phyloP scores from a whole-genome alignment of 2,888 invertebrate species.

The Margaritifera margaritifera region DNA sequence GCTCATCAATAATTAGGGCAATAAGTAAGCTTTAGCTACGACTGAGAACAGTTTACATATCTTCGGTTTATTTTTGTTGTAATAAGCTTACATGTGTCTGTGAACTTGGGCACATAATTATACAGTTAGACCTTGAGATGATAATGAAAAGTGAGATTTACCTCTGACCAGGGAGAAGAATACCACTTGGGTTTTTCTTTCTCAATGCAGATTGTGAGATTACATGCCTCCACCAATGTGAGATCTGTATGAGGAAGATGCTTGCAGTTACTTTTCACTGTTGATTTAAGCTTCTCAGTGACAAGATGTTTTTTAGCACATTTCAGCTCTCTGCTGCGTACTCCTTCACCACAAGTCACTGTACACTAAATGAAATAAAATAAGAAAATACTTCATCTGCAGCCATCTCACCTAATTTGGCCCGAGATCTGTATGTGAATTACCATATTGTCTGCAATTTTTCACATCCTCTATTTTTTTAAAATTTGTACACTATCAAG shows the following conservation, averaged over 20 bases:
- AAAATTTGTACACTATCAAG: too few relatives aligned
- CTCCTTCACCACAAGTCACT: constrained; percentile 47
- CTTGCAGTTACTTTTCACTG: constrained; percentile 32
- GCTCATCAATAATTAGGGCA: too few relatives aligned
- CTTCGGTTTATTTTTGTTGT: too few relatives aligned
- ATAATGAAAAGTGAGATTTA: constrained; percentile 12
- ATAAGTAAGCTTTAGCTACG: too few relatives aligned
- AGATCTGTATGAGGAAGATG: constrained; percentile 27
- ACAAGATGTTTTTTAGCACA: constrained; percentile 30
- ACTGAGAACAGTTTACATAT: too few relatives aligned
- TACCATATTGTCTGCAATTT: too few relatives aligned
- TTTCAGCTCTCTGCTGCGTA: constrained; percentile 27
- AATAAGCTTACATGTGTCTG: too few relatives aligned
- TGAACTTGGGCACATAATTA: too few relatives aligned
- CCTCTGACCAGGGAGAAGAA: constrained; percentile 50
- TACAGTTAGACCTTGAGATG: too few relatives aligned
- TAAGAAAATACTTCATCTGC: background rate
- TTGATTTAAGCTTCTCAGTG: constrained; percentile 20
- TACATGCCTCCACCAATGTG: constrained; percentile 35
- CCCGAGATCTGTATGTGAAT: too few relatives aligned
- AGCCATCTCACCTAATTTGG: too few relatives aligned
- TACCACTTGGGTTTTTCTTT: constrained; percentile 43
- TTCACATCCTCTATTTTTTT: too few relatives aligned
- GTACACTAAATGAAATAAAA: constrained; percentile 45
- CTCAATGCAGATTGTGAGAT: constrained; percentile 25